These are phyloP conservation scores for Diploscapter pachys DNA, from an alignment of 1,140 invertebrate species.

Conservation along the genomic window DNA sequence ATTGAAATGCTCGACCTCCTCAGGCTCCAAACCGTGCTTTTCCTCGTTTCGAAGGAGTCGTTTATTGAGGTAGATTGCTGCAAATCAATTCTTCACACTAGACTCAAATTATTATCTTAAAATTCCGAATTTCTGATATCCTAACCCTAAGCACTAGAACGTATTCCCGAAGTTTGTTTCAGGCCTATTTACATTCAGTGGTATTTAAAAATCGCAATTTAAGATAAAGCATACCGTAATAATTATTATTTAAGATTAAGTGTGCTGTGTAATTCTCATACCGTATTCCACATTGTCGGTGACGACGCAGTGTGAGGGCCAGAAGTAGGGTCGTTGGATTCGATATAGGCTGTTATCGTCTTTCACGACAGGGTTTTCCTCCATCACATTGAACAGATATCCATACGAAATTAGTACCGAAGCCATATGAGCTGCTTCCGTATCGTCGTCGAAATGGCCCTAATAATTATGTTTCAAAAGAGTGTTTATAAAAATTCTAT, in stretches of 20 bases:
- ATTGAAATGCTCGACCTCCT: constrained; percentile 56
- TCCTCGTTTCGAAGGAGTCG: constrained; percentile 54
- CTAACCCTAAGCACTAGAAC: no score
- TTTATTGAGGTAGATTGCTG: constrained; percentile 58
- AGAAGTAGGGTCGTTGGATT: constrained; percentile 57
- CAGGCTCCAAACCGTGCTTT: constrained; percentile 57
- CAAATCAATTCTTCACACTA: no score
- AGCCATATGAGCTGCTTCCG: constrained; percentile 54
- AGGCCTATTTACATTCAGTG: no score
- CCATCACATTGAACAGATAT: constrained; percentile 54
- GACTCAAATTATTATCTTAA: constrained; percentile 11
- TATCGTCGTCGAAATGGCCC: constrained; percentile 43
- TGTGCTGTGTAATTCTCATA: no score
- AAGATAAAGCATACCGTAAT: no score
- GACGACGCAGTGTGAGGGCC: constrained; percentile 56
- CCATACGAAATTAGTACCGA: constrained; percentile 56
- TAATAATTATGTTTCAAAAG: no score
- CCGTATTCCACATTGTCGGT: constrained; percentile 59
- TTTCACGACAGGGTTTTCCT: constrained; percentile 39
- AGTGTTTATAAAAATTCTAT: not conserved
- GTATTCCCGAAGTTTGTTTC: no score
- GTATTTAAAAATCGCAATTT: no score
- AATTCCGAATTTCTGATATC: no score
- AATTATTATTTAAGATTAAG: no score
- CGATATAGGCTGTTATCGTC: constrained; percentile 58